Evolutionary conservation across 2,113 vertebrate genomes (phyloP).

Genomic region (Pelecanus crispus): DNA sequence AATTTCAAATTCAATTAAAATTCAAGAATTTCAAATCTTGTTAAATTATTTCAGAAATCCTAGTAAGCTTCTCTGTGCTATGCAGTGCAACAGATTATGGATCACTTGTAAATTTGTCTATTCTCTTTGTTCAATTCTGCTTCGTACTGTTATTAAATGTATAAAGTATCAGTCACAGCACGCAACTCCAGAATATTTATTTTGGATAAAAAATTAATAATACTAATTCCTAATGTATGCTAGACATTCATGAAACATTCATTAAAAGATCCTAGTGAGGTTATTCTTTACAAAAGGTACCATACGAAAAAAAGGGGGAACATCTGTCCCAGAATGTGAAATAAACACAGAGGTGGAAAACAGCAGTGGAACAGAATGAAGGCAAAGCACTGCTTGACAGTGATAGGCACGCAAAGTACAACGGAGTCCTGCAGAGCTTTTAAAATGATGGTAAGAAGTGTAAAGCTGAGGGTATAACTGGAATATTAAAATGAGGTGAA

Average conservation of each 20-base stretch:
- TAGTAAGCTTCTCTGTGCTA: not conserved
- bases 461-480: not conserved
- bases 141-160: not conserved
- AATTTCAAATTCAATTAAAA: not conserved
- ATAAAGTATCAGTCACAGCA: not conserved
- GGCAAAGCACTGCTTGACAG: not conserved
- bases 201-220: not conserved
- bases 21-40: not conserved
- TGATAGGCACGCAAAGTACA: not conserved
- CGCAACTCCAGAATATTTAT: not conserved
- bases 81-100: not conserved
- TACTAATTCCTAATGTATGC: not conserved
- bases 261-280: not conserved
- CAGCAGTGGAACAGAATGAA: not conserved
- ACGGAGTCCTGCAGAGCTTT: not conserved
- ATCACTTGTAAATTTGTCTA: not conserved
- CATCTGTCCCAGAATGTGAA: not conserved
- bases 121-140: not conserved
- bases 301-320: not conserved
- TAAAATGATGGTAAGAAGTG: fast-evolving
- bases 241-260: not conserved
- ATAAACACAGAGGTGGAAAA: not conserved
- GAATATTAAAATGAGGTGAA: not conserved
- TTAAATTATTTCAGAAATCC: not conserved
- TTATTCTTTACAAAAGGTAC: not conserved